Conservation (phyloP, 2,888 invertebrate genomes). For the Dasysyrphus albostriatus region DNA sequence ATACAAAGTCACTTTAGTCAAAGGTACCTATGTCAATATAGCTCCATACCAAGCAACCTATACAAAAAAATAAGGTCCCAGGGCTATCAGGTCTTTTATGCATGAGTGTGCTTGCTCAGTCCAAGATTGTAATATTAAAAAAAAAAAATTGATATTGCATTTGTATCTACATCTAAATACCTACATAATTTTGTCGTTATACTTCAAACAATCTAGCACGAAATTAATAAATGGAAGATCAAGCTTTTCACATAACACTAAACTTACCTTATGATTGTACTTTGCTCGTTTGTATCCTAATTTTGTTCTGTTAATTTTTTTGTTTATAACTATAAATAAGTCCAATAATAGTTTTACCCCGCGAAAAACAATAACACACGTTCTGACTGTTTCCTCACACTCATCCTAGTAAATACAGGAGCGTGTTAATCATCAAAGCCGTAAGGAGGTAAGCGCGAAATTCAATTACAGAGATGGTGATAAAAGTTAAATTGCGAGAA, state of each 20-base stretch:
- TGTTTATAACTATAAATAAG: constrained; percentile 1
- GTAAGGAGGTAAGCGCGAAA: constrained; percentile 69
- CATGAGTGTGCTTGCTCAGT: constrained; percentile 19
- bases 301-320: constrained; percentile 25
- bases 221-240: background rate
- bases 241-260: background rate
- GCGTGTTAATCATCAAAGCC: constrained; percentile 66
- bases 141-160: constrained; percentile 39
- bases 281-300: constrained; percentile 34
- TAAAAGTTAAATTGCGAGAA: constrained; percentile 67
- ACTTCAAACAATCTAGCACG: background rate
- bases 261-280: constrained; percentile 71
- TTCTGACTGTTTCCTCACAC: constrained; percentile 62
- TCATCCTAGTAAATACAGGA: constrained; percentile 60
- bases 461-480: constrained; percentile 65
- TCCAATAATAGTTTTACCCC: constrained; percentile 34
- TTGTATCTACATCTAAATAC: constrained; percentile 67
- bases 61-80: constrained; percentile 67
- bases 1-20: constrained; percentile 45
- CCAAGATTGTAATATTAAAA: constrained; percentile 3
- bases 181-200: constrained; percentile 9
- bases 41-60: constrained; percentile 32
- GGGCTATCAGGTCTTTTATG: constrained; percentile 54
- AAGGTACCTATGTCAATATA: constrained; percentile 45
- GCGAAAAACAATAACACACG: constrained; percentile 70